Percentiles rank a stretch among this genome's conserved stretches.
Conservation (phyloP, 2,888 invertebrate species). For the Cheilosia vulpina region DNA sequence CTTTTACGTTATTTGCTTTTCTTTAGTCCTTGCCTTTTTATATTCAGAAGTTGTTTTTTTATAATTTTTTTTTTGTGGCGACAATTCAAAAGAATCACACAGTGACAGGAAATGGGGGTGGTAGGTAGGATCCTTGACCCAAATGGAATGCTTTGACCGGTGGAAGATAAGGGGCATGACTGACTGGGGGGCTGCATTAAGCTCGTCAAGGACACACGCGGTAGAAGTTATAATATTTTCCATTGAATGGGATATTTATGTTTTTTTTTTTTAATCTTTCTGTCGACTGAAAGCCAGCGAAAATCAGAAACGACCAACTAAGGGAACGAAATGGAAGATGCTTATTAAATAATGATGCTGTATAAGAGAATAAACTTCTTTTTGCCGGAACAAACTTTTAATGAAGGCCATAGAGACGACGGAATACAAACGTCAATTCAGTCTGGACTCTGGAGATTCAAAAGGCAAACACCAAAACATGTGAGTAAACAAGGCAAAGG, state of each 20-base stretch:
- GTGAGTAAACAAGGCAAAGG: neutral
- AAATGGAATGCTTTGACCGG: slow-evolving; percentile 65
- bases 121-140: slow-evolving; percentile 65
- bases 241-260: slow-evolving; percentile 49
- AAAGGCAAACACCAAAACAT: neutral
- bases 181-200: slow-evolving; percentile 9
- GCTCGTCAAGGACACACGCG: slow-evolving; percentile 60
- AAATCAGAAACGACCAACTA: slow-evolving; percentile 43
- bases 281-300: slow-evolving; percentile 21
- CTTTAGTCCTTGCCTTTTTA: slow-evolving; percentile 36
- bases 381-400: slow-evolving; percentile 55
- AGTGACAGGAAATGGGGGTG: slow-evolving; percentile 57
- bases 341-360: slow-evolving; percentile 71
- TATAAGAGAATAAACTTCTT: slow-evolving; percentile 48
- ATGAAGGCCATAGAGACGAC: slow-evolving; percentile 48
- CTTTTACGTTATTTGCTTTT: slow-evolving; percentile 34
- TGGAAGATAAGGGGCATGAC: neutral
- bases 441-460: neutral
- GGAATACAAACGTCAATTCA: neutral
- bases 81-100: slow-evolving; percentile 60
- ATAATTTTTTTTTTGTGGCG: slow-evolving; percentile 36
- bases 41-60: slow-evolving; percentile 9
- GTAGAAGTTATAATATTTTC: slow-evolving; percentile 34
- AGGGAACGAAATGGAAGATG: slow-evolving; percentile 49
- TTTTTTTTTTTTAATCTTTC: slow-evolving; percentile 24